Base-by-base conservation (phyloP, 2,888 invertebrate species). In the Dusona sp. region DNA sequence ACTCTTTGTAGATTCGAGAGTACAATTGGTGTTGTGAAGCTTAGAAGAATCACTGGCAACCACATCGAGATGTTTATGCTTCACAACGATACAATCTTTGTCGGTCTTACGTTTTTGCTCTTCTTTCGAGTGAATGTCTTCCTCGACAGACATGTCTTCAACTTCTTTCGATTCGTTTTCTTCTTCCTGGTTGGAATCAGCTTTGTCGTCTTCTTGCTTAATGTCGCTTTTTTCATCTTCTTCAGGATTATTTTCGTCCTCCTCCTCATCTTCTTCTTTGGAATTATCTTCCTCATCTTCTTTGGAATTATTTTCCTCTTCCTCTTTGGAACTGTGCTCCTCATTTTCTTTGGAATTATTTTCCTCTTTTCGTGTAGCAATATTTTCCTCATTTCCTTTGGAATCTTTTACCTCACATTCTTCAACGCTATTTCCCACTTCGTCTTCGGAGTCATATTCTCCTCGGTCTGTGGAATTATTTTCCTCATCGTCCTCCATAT, bases 151-250 rank as follows among this genome's bases (percentile, higher is more conserved):
- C 16, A 29, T 36, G 13, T 54, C 51, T n/a, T 45, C 54, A 13
- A 7, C 54, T 73, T 54, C 19, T 13, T 57, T 57, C 38, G 65
- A 65, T 38, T 73, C 54, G 22, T 54, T 38, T 36, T 54, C 36
- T 22, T 73, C 36, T n/a, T 22, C 36, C 13, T 38, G 19, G 7
- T 7, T 22, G 72, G 51, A 38, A 25, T 48, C 38, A 16, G 11
- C 22, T 13, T 2, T 48, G 13, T 19, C 33, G 2, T 33, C n/a
- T 9, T 19, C 51, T 33, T 51, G 29, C 8, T 45, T 72, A 16
- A n/a, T 9, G 3, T 38, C 54, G 4, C 29, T 8, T 16, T 54
- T 25, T 19, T 29, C 67, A n/a, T 36, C 38, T n/a, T 64, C 72
- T 51, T 65, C 33, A 36, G 72, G 33, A 51, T 29, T 33, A 33